These are phyloP conservation scores for Pogonus chalceus DNA, from an alignment of 1,140 invertebrate species.

Conservation along the genomic window DNA sequence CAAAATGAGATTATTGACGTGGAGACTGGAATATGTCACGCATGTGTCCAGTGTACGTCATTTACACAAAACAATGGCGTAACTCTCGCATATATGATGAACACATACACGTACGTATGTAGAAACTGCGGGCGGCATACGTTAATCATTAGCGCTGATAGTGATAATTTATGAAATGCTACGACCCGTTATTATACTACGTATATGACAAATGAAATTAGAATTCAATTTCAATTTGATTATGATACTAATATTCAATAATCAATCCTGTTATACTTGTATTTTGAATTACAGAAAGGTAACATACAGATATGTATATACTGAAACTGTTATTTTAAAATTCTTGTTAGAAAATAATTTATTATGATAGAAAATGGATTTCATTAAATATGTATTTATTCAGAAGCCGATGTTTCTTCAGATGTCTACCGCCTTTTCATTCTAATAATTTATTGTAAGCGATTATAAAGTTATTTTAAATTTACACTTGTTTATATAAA, in stretches of 20 bases:
- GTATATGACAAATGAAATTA: no score
- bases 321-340: not conserved
- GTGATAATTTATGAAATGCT: no score
- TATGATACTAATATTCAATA: no score
- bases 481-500: slow-evolving; percentile 1
- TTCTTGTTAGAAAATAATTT: not conserved
- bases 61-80: not conserved
- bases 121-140: no score
- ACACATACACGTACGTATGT: not conserved
- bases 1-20: no score
- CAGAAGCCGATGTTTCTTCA: not conserved
- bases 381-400: slow-evolving; percentile 4
- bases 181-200: no score
- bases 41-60: not conserved
- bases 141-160: no score
- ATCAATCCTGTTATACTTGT: no score
- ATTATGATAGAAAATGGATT: not conserved
- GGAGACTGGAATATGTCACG: no score
- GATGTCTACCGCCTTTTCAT: not conserved
- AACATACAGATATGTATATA: no score
- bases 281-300: no score
- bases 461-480: not conserved
- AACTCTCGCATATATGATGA: not conserved
- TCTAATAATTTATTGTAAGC: not conserved
- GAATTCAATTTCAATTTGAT: no score